phyloP scores from a whole-genome alignment of 2,113 vertebrate species.

The Cryptotis parvus region DNA sequence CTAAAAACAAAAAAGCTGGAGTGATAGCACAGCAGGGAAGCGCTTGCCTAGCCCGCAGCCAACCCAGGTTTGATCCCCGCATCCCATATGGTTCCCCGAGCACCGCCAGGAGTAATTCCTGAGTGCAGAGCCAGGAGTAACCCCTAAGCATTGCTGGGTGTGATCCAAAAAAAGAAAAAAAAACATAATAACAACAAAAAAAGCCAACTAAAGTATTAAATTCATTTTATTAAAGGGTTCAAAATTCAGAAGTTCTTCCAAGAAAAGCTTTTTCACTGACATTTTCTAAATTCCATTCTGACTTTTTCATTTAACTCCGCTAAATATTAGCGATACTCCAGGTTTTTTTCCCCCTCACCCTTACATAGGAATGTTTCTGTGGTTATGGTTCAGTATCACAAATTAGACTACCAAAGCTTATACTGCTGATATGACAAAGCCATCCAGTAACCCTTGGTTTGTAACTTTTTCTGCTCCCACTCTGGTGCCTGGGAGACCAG shows the following conservation, averaged over 20 bases:
- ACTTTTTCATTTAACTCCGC: slow-evolving; percentile 1
- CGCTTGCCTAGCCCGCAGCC: too few relatives aligned
- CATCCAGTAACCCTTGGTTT: neutral
- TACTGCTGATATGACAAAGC: neutral
- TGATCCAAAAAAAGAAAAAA: too few relatives aligned
- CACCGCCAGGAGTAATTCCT: too few relatives aligned
- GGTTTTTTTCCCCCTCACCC: neutral
- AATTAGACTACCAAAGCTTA: neutral
- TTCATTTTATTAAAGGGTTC: neutral
- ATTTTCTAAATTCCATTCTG: slow-evolving; percentile 39
- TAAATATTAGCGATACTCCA: neutral
- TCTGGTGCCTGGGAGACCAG: too few relatives aligned
- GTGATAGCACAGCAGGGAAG: too few relatives aligned
- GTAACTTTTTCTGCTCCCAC: neutral
- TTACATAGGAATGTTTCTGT: neutral
- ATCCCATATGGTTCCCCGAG: too few relatives aligned
- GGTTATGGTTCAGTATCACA: slow-evolving; percentile 7
- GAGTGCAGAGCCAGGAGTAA: too few relatives aligned
- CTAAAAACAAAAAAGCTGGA: too few relatives aligned
- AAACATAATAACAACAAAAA: too few relatives aligned
- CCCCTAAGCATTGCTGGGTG: too few relatives aligned
- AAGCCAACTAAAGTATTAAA: too few relatives aligned
- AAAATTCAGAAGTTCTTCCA: slow-evolving; percentile 9
- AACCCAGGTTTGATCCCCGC: too few relatives aligned
- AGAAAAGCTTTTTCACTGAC: neutral